Conservation (phyloP, 1,140 invertebrate genomes). For the Manduca sexta region DNA sequence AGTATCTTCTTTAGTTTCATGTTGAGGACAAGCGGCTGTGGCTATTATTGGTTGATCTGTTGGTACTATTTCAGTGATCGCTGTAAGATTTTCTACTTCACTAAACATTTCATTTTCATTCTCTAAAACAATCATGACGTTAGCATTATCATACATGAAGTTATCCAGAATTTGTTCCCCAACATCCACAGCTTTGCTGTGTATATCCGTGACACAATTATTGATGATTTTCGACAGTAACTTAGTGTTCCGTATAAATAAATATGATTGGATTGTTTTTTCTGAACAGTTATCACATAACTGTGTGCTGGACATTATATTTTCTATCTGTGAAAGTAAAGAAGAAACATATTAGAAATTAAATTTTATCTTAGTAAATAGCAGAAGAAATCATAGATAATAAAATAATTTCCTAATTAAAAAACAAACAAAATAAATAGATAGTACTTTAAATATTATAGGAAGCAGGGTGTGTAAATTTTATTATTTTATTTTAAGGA, state of each 20-base stretch:
- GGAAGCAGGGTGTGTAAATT: too few species aligned
- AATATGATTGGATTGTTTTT: slow-evolving; percentile 21
- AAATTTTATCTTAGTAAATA: not conserved
- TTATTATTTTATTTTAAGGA: too few species aligned
- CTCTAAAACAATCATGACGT: slow-evolving; percentile 21
- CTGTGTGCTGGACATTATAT: slow-evolving; percentile 13
- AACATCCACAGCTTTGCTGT: slow-evolving; percentile 15
- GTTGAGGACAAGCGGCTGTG: not conserved
- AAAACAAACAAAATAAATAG: too few species aligned
- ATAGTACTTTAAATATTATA: too few species aligned
- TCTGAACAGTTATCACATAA: slow-evolving; percentile 23
- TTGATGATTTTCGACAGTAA: slow-evolving; percentile 16
- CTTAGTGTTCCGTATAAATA: slow-evolving; percentile 23
- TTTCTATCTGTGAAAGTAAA: slow-evolving; percentile 18
- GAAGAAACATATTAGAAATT: not conserved
- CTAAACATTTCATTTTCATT: slow-evolving; percentile 12
- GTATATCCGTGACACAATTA: slow-evolving; percentile 20
- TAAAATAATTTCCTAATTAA: too few species aligned
- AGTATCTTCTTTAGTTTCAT: too few species aligned
- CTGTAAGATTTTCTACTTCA: slow-evolving; percentile 6
- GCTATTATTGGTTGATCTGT: slow-evolving; percentile 4
- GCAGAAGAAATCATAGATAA: not conserved
- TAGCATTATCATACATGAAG: slow-evolving; percentile 9
- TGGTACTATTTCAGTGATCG: slow-evolving; percentile 9
- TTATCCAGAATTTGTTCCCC: slow-evolving; percentile 1